phyloP scores from a whole-genome alignment of 1,140 invertebrate genomes.

The Wiebesia pumilae region DNA sequence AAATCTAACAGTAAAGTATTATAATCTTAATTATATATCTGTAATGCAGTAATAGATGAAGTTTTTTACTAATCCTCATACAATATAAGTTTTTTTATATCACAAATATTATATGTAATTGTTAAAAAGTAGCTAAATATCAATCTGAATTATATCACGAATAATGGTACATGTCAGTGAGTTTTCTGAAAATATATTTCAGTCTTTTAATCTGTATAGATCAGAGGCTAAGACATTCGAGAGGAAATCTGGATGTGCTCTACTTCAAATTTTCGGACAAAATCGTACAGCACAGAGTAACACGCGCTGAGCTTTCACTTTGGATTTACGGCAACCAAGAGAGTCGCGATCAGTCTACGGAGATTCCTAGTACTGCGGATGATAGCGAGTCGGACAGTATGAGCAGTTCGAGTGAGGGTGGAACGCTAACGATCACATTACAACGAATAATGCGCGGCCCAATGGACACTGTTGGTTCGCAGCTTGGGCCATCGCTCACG shows the following conservation, averaged over 20 bases:
- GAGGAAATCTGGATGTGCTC: slow-evolving; percentile 71
- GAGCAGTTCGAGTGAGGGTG: slow-evolving; percentile 26
- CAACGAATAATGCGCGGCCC: slow-evolving; percentile 68
- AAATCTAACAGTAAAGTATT: too few species aligned
- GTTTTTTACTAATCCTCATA: too few species aligned
- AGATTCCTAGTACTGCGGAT: slow-evolving; percentile 38
- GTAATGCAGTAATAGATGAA: too few species aligned
- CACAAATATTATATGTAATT: too few species aligned
- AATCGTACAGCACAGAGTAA: slow-evolving; percentile 75
- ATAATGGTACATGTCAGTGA: background rate
- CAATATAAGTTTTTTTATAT: too few species aligned
- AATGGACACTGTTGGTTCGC: slow-evolving; percentile 60
- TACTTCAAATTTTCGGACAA: slow-evolving; percentile 79
- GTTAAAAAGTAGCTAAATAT: too few species aligned
- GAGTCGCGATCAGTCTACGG: slow-evolving; percentile 44
- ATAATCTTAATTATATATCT: too few species aligned
- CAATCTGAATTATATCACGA: too few species aligned
- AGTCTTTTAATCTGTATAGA: slow-evolving; percentile 60
- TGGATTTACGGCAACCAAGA: slow-evolving; percentile 72
- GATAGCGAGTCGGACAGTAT: slow-evolving; percentile 30
- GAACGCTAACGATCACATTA: slow-evolving; percentile 65
- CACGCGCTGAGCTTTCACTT: slow-evolving; percentile 75
- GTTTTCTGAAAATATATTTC: background rate
- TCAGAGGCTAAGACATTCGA: slow-evolving; percentile 73
- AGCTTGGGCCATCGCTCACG: slow-evolving; percentile 66